Evolutionary conservation across 2,113 vertebrate genomes (phyloP), one percentile per base, ranked within the genome.

Genomic region (Cebus imitator): DNA sequence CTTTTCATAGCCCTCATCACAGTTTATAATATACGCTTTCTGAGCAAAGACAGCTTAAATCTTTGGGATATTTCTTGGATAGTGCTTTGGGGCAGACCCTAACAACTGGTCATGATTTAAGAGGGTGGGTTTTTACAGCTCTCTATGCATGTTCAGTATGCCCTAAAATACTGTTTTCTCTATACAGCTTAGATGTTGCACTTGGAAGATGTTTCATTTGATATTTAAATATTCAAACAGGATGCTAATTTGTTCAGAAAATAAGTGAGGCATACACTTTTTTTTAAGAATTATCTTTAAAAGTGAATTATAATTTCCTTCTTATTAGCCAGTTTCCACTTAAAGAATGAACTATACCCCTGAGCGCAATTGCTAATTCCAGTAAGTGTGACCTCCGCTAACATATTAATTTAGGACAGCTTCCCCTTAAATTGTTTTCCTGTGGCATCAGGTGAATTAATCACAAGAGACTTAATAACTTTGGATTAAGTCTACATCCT

Each of bases 391-490:
- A 95, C 73, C 50, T 96, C 81, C 94, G 81, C 48, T 92, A 58
- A 95, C 85, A 81, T 87, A 94, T 73, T 61, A 83, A 96, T 94
- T 96, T 97, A 92, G 58, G 64, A 76, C 25, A 92, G 16, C 18
- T 95, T 97, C 48, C 70, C 70, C 57, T 93, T 93, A 97, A 96
- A 95, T 86, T 48, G 85, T 91, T 97, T 97, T 80, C 85, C 88
- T 45, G 10, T 91, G 84, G 84, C 81, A 85, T 92, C 57, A 78
- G 76, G 95, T 90, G 45, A 86, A 90, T 87, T 96, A 80, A 93
- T 96, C 95, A 83, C 32, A 87, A 90, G 87, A 88, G 80, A 95
- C 72, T 97, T 88, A 91, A 98, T 97, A 91, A 96, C 87, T 95
- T 87, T 84, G 27, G 90, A 94, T 97, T 96, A 90, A 92, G 76